Conservation (phyloP, 2,113 vertebrate genomes). For the Thryonomys swinderianus region DNA sequence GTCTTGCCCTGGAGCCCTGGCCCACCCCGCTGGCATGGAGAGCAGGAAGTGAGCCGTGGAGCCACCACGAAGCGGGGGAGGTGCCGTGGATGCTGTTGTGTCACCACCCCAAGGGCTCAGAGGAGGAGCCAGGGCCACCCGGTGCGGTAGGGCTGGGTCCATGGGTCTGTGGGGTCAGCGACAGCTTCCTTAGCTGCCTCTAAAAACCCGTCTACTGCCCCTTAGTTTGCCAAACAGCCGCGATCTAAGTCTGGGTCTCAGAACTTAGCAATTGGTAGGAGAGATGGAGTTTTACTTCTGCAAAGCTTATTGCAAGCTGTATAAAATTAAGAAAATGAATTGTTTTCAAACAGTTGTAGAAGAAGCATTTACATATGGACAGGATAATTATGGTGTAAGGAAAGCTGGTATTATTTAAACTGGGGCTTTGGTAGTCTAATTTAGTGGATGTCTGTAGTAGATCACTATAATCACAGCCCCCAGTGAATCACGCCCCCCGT, state of each 20-base stretch:
- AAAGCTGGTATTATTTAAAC: conserved; percentile 46
- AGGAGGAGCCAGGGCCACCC: neutral
- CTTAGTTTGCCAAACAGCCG: neutral
- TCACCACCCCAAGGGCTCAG: neutral
- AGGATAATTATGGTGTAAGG: conserved; percentile 45
- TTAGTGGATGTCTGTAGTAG: neutral
- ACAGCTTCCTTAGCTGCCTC: neutral
- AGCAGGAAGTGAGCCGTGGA: neutral
- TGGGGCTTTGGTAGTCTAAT: conserved; percentile 23
- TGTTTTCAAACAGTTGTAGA: conserved; percentile 59
- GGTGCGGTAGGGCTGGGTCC: neutral
- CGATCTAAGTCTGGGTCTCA: neutral
- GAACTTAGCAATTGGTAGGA: neutral
- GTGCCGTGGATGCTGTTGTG: neutral
- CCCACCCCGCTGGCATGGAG: neutral
- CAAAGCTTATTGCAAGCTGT: neutral
- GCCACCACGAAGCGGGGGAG: neutral
- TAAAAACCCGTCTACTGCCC: neutral
- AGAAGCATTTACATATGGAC: conserved; percentile 21
- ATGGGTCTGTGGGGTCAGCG: neutral
- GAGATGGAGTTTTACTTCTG: conserved; percentile 21
- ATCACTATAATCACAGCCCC: neutral
- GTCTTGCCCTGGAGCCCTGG: neutral
- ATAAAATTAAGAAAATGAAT: conserved; percentile 48
- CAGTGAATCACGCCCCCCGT: neutral